phyloP scores from a whole-genome alignment of 2,113 vertebrate genomes.

The Casuarius casuarius region DNA sequence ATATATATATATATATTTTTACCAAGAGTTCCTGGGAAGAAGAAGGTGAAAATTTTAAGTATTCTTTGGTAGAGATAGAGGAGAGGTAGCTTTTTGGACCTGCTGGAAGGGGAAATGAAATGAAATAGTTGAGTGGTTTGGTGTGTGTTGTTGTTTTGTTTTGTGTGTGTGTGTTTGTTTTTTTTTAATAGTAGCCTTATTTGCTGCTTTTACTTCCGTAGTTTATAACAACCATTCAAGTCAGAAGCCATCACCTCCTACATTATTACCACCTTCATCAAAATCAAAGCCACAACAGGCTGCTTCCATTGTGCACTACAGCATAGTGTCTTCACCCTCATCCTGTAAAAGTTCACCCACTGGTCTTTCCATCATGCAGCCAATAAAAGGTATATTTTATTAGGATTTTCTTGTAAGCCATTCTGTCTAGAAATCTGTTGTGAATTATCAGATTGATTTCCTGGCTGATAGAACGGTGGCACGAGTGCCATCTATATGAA shows the following conservation, averaged over 20 bases:
- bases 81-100: neutral
- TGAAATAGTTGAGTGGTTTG: neutral
- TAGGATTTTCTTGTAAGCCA: constrained; percentile 31
- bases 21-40: neutral
- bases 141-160: neutral
- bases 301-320: constrained; percentile 69
- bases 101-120: neutral
- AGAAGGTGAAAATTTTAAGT: neutral
- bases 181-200: constrained; percentile 32
- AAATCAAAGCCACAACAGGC: constrained; percentile 65
- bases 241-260: constrained; percentile 69
- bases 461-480: neutral
- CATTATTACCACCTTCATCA: constrained; percentile 68
- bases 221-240: constrained; percentile 68
- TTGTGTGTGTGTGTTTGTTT: neutral
- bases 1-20: neutral
- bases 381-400: constrained; percentile 62
- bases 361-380: constrained; percentile 69
- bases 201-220: constrained; percentile 57
- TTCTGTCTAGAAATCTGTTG: constrained; percentile 8
- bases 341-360: constrained; percentile 65
- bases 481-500: neutral
- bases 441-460: neutral
- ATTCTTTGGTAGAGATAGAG: neutral
- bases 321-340: constrained; percentile 65